phyloP scores from a whole-genome alignment of 2,888 invertebrate genomes.

The Ashinkailepas kermadecensis region DNA sequence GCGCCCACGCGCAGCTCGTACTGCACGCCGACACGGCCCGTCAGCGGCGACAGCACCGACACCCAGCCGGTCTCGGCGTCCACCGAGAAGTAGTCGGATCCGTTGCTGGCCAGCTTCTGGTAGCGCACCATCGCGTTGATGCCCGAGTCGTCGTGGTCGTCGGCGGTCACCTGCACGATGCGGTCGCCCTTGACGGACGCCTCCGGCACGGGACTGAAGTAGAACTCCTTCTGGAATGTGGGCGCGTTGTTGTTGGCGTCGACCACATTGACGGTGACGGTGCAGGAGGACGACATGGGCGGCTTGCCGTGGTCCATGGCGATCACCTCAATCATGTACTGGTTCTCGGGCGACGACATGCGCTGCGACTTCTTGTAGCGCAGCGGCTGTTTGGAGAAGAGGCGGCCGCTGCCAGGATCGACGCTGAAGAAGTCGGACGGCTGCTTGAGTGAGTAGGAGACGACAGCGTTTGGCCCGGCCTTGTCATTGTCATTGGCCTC shows the following conservation, averaged over 20 bases:
- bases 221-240: conserved; percentile 59
- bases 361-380: conserved; percentile 65
- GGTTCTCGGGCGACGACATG: conserved; percentile 77
- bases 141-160: conserved; percentile 41
- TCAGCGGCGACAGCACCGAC: conserved; percentile 53
- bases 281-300: conserved; percentile 80
- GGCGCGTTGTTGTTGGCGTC: conserved; percentile 90
- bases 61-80: conserved; percentile 55
- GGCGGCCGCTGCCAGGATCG: conserved; percentile 87
- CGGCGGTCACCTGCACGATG: conserved; percentile 36
- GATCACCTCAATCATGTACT: conserved; percentile 76
- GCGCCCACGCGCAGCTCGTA: conserved; percentile 66
- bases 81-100: conserved; percentile 40
- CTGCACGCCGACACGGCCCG: conserved; percentile 47
- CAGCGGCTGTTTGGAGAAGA: conserved; percentile 72
- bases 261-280: conserved; percentile 77
- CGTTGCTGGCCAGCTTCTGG: conserved; percentile 40
- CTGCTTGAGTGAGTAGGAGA: conserved; percentile 79
- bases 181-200: conserved; percentile 29
- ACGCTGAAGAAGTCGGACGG: conserved; percentile 85
- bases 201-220: conserved; percentile 72
- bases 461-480: conserved; percentile 83
- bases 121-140: conserved; percentile 42
- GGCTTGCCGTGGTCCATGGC: conserved; percentile 94
- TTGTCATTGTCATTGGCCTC: conserved; percentile 82